Conservation (phyloP, 2,113 vertebrate genomes). For the Cynoglossus semilaevis region DNA sequence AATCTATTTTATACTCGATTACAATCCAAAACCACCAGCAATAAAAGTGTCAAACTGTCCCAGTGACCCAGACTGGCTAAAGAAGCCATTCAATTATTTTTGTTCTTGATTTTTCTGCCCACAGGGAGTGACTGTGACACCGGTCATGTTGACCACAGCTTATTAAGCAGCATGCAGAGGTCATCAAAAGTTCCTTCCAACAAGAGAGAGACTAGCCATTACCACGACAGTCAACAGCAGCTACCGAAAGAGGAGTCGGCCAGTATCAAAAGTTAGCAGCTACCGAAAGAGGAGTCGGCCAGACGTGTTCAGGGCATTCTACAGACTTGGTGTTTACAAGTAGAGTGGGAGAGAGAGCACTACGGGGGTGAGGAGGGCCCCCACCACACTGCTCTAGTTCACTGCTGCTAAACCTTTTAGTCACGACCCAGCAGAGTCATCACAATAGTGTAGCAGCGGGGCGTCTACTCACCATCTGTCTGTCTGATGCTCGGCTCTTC, state of each 20-base stretch:
- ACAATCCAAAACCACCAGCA: too few relatives aligned
- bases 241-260: conserved; percentile 35
- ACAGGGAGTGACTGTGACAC: conserved; percentile 36
- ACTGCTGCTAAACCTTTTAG: conserved; percentile 1
- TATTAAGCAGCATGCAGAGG: conserved; percentile 44
- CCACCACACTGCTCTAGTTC: conserved; percentile 5
- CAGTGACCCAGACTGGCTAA: neutral
- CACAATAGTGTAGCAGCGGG: neutral
- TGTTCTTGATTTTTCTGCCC: too few relatives aligned
- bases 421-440: neutral
- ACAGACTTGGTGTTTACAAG: neutral
- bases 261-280: too few relatives aligned
- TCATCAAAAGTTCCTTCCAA: conserved; percentile 53
- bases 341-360: neutral
- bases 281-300: conserved; percentile 36
- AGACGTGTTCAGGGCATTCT: conserved; percentile 5
- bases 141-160: conserved; percentile 55
- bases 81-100: too few relatives aligned
- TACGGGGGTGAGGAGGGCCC: neutral
- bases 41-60: too few relatives aligned
- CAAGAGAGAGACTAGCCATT: conserved; percentile 54
- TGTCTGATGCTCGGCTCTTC: neutral
- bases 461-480: conserved; percentile 10
- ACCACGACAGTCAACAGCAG: conserved; percentile 52
- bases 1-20: too few relatives aligned